Evolutionary conservation across 2,113 vertebrate genomes (phyloP), one percentile per base, ranked within the genome.

Genomic region (Protobothrops flavoviridis): DNA sequence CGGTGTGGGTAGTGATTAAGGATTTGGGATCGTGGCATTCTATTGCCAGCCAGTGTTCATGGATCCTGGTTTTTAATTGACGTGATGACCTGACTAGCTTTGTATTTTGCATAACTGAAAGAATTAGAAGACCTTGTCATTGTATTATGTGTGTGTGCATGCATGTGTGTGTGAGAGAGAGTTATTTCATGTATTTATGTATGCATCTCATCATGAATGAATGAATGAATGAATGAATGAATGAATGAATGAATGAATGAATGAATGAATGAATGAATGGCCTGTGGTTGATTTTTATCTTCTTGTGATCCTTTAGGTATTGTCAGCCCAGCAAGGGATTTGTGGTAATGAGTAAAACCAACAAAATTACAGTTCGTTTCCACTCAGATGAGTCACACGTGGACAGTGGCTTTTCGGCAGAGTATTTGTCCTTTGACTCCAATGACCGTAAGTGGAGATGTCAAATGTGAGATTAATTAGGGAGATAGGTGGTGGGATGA

Each of bases 391-490:
- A 91, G 8, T 99, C 99, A 24, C 97, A 97, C 50, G 98, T 99
- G 0, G 99, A 99, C 97, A 98, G 97, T 0, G 99, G 99, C 0
- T 99, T 99, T 95, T 89, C 29, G 0, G 99, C 99, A 0, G 96
- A 95, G 55, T 99, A 95, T 90, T 95, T 98, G 85, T 98, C 98
- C 91, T 98, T 98, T 0, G 98, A 99, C 59, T 94, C 97, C 8
- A 93, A 74, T 0, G 97, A 99, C 90, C 98, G 99, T 99, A 96
- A 98, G 98, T 97, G 57, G 57, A 56, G n/a, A 17, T 15, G 4
- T 3, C 17, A 87, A 85, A 43, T 6, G 12, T n/a, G 48, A 59
- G 3, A 0, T 7, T 61, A 8, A 2, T 39, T 3, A 4, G 7
- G 43, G 29, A 3, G 0, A 12, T 12, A 20, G 7, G 20, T 39